Evolutionary conservation across 2,113 vertebrate species (phyloP), one percentile per base, ranked within the genome.

Genomic region (Erythrocercus mccallii): DNA sequence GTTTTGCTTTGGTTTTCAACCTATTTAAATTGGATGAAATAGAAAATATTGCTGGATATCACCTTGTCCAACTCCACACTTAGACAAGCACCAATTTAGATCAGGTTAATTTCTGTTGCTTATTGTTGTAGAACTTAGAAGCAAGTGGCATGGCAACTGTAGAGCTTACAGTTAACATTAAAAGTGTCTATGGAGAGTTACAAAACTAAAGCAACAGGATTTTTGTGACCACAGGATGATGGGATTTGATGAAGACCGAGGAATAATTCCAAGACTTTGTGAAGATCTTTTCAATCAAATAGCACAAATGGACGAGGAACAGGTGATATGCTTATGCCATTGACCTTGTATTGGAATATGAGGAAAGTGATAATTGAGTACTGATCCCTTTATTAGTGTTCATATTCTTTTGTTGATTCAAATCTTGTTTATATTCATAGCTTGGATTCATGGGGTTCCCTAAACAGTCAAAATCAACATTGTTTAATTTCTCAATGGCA

Each of bases 251-350:
- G 99, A 99, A 87, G 98, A 99, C 62, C 88, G 40, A 73, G 99
- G 99, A 47, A 98, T 99, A 77, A 99, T 99, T 81, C 99, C 99
- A 40, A 98, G 99, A 66, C 99, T 99, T 96, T 99, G 99, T 96
- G 97, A 98, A 93, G 98, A 99, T 81, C 97, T 99, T 48, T 99
- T 99, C 96, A 97, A 94, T 57, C 98, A 89, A 94, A 94, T 99
- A 96, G 94, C 97, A 65, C 95, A 97, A 71, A 96, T 92, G 76
- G 95, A 98, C 95, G 97, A 97, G 48, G 95, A 98, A 45, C 96
- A 99, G 98, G 99, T 99, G 96, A 24, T 19, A 25, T 33, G 27
- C 27, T 84, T 56, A 21, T 61, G 69, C 47, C 69, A 2, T 53
- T 88, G 23, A 48, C 22, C 12, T 86, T 33, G 5, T 6, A 20